A percentile compares a stretch with the other conserved stretches of the same genome.
Conservation (phyloP, 1,140 invertebrate species). For the Ceratitis capitata region DNA sequence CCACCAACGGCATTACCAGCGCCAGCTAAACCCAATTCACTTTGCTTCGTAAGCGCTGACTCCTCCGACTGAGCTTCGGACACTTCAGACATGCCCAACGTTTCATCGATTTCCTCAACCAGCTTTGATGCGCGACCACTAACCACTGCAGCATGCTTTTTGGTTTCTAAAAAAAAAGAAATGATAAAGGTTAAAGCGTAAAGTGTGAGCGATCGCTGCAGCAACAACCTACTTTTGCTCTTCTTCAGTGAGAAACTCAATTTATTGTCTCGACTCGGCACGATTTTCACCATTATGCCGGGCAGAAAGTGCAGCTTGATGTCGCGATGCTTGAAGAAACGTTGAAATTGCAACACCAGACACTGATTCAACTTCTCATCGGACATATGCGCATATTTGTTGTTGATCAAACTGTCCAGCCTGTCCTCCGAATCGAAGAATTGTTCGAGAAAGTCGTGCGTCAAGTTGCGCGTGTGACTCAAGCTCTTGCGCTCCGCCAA, state of each 20-base stretch:
- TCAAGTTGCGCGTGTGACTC: slow-evolving; percentile 55
- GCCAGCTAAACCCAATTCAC: background rate
- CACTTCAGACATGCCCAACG: background rate
- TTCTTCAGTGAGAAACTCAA: slow-evolving; percentile 60
- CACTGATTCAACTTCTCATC: slow-evolving; percentile 59
- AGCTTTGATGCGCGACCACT: background rate
- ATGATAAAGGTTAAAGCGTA: background rate
- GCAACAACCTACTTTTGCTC: slow-evolving; percentile 46
- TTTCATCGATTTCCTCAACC: slow-evolving; percentile 14
- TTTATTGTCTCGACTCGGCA: slow-evolving; percentile 63
- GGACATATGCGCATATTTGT: slow-evolving; percentile 54
- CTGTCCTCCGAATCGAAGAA: slow-evolving; percentile 57
- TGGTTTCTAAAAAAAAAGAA: background rate
- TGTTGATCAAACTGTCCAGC: slow-evolving; percentile 52
- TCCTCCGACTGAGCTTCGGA: background rate
- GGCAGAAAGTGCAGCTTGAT: slow-evolving; percentile 62
- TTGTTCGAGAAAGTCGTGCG: slow-evolving; percentile 60
- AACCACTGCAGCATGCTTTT: background rate
- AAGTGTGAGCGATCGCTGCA: too few relatives aligned
- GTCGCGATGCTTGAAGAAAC: slow-evolving; percentile 61
- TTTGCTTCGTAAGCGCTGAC: background rate
- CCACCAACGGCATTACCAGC: background rate
- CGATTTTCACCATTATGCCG: slow-evolving; percentile 59
- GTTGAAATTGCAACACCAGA: slow-evolving; percentile 56
- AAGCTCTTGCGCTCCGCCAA: slow-evolving; percentile 54